Evolutionary conservation across 2,888 invertebrate species (phyloP).

Genomic region (Torymus aiolomorphi): DNA sequence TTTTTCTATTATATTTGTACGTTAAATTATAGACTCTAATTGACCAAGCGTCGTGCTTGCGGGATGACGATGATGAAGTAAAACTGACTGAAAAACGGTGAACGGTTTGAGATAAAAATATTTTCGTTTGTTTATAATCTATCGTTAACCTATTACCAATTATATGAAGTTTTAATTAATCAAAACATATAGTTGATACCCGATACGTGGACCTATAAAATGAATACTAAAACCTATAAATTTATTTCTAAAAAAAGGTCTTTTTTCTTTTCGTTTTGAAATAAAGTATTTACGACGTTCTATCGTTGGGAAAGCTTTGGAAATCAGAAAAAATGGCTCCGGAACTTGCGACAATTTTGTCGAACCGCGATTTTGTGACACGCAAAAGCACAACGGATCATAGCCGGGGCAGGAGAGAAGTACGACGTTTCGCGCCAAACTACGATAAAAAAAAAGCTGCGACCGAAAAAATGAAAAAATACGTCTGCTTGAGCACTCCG

Average conservation of each 20-base stretch:
- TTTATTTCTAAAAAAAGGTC: no score
- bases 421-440: conserved; percentile 38
- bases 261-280: no score
- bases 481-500: conserved; percentile 1
- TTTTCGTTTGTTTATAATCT: conserved; percentile 2
- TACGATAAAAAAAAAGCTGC: conserved; percentile 46
- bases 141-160: not conserved
- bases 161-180: conserved; percentile 1
- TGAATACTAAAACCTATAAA: no score
- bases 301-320: no score
- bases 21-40: conserved; percentile 74
- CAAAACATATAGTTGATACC: not conserved
- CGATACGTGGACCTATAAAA: no score
- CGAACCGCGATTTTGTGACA: conserved; percentile 1
- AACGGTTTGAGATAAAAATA: not conserved
- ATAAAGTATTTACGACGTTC: no score
- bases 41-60: conserved; percentile 67
- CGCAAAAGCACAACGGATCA: conserved; percentile 9
- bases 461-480: conserved; percentile 20
- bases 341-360: conserved; percentile 22
- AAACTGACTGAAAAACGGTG: conserved; percentile 30
- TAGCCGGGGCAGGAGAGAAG: conserved; percentile 36
- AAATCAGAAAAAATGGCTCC: not conserved
- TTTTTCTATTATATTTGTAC: conserved; percentile 76
- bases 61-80: conserved; percentile 54